These are phyloP conservation scores for Venusia cambrica DNA, from an alignment of 2,888 invertebrate species.

Conservation along the genomic window DNA sequence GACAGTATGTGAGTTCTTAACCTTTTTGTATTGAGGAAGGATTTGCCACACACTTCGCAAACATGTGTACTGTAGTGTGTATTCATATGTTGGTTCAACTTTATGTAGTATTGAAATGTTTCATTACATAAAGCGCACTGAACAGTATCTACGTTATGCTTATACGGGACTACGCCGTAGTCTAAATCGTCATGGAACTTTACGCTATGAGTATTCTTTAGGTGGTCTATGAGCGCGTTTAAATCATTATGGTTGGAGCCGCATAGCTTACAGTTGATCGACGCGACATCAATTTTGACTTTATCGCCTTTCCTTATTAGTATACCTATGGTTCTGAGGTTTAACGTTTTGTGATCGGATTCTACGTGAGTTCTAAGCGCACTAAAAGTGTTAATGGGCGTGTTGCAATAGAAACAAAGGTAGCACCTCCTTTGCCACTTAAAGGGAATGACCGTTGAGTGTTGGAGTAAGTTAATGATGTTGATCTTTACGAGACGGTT, in stretches of 20 bases:
- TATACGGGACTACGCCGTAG: constrained; percentile 61
- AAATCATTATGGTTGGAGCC: constrained; percentile 35
- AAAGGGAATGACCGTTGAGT: constrained; percentile 59
- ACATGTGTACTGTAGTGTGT: constrained; percentile 60
- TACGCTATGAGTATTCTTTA: constrained; percentile 45
- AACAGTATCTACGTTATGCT: constrained; percentile 40
- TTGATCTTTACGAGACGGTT: constrained; percentile 66
- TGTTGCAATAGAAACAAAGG: constrained; percentile 68
- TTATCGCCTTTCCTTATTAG: constrained; percentile 63
- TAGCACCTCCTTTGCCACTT: constrained; percentile 71
- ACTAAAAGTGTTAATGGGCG: constrained; percentile 48
- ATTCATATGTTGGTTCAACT: constrained; percentile 72
- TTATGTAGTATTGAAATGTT: constrained; percentile 62
- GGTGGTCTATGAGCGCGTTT: constrained; percentile 45
- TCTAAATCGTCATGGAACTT: constrained; percentile 46
- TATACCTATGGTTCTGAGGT: constrained; percentile 55
- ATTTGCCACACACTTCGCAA: constrained; percentile 67
- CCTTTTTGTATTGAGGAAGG: constrained; percentile 59
- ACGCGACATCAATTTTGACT: constrained; percentile 64
- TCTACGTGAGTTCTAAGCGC: constrained; percentile 62
- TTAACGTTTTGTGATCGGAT: constrained; percentile 47
- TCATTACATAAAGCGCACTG: constrained; percentile 57
- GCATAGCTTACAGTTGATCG: constrained; percentile 49
- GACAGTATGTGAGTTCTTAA: constrained; percentile 53
- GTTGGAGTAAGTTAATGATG: constrained; percentile 57